Conservation (phyloP, 2,888 invertebrate genomes). For the Catonia carolina region DNA sequence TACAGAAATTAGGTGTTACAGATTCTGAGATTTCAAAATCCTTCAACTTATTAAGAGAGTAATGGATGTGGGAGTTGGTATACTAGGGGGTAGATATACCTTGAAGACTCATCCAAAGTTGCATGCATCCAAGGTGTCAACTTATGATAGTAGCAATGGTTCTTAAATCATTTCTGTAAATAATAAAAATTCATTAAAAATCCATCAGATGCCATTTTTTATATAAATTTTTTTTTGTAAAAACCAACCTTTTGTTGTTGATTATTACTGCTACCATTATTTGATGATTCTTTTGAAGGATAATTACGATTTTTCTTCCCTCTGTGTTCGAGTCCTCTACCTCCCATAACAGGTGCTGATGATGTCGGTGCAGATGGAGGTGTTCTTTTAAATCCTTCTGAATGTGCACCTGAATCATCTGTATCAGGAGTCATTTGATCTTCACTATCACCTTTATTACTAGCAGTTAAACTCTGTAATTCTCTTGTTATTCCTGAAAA, state of each 20-base stretch:
- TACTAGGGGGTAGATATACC: too few relatives aligned
- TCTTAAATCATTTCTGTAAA: too few relatives aligned
- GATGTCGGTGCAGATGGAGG: not conserved
- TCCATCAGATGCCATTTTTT: too few relatives aligned
- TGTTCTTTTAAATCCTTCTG: slow-evolving; percentile 49
- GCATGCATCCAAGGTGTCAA: too few relatives aligned
- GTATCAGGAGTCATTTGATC: slow-evolving; percentile 64
- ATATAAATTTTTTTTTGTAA: too few relatives aligned
- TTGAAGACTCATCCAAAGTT: too few relatives aligned
- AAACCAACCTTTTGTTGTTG: slow-evolving; percentile 32
- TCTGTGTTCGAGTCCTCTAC: slow-evolving; percentile 53
- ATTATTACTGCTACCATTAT: slow-evolving; percentile 21
- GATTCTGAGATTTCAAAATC: too few relatives aligned
- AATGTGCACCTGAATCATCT: slow-evolving; percentile 55
- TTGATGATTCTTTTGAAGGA: slow-evolving; percentile 48
- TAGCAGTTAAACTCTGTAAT: slow-evolving; percentile 36
- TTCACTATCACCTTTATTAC: slow-evolving; percentile 53
- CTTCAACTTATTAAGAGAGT: too few relatives aligned
- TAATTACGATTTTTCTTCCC: slow-evolving; percentile 57
- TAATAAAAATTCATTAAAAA: too few relatives aligned
- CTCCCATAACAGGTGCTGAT: slow-evolving; percentile 50
- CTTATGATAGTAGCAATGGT: too few relatives aligned
- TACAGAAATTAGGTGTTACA: too few relatives aligned
- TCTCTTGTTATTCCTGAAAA: slow-evolving; percentile 44
- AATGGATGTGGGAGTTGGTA: too few relatives aligned